Conservation (phyloP, 2,113 vertebrate genomes). For the Hypomesus transpacificus region DNA sequence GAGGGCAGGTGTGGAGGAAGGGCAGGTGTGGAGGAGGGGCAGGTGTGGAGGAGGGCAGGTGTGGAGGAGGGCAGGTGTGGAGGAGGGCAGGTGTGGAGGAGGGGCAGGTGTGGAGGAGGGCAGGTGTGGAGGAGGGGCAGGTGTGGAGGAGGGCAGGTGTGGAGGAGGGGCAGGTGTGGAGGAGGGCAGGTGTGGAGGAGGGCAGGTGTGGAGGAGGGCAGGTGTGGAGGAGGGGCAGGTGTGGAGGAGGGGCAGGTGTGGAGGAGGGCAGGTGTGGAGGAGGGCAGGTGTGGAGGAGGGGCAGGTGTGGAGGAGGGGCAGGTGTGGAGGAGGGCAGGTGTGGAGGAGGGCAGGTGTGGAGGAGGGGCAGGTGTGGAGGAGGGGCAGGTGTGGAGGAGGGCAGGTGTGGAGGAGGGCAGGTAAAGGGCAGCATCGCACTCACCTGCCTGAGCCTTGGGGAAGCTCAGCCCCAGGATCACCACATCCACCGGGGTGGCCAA, state of each 20-base stretch:
- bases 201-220: not conserved
- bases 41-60: too few relatives aligned
- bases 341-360: not conserved
- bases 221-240: too few relatives aligned
- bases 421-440: conserved; percentile 31
- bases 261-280: too few relatives aligned
- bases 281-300: too few relatives aligned
- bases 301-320: too few relatives aligned
- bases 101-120: too few relatives aligned
- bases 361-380: not conserved
- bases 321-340: not conserved
- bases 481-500: conserved; percentile 95
- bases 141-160: too few relatives aligned
- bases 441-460: conserved; percentile 85
- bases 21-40: too few relatives aligned
- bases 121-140: not conserved
- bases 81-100: too few relatives aligned
- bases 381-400: too few relatives aligned
- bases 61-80: not conserved
- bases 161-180: not conserved
- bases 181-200: too few relatives aligned
- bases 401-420: not conserved
- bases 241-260: too few relatives aligned
- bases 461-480: conserved; percentile 92
- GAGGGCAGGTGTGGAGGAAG: not conserved